These are phyloP conservation scores for Nymphalis polychloros DNA, from an alignment of 2,888 invertebrate genomes.

Conservation along the genomic window DNA sequence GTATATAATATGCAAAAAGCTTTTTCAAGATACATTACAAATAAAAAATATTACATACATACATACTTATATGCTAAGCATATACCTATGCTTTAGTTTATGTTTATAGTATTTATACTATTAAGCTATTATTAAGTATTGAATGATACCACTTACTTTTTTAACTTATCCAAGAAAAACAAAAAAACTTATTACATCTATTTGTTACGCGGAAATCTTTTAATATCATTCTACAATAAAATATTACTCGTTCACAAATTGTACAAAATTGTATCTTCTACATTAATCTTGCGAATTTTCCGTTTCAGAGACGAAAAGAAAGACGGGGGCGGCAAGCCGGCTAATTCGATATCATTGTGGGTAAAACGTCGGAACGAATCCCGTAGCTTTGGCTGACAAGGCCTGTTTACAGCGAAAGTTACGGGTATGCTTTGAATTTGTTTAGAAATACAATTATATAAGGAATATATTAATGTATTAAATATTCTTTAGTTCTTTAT, in stretches of 20 bases:
- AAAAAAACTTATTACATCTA: background rate
- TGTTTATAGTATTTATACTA: no score
- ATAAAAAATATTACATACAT: no score
- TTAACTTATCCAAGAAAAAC: background rate
- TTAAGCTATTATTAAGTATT: no score
- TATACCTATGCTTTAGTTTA: no score
- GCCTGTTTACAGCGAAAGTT: conserved; percentile 12
- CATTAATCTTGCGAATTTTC: conserved; percentile 62
- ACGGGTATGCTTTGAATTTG: background rate
- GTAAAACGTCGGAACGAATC: conserved; percentile 63
- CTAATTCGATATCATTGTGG: conserved; percentile 67
- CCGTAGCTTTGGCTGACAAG: conserved; percentile 45
- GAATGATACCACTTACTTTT: no score
- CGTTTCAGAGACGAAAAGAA: conserved; percentile 50
- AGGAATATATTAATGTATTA: background rate
- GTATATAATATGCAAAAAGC: no score
- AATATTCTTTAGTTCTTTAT: background rate
- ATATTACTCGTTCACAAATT: conserved; percentile 48
- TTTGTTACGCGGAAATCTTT: background rate
- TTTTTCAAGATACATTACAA: no score
- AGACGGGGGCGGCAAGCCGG: conserved; percentile 60
- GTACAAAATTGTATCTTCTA: conserved; percentile 60
- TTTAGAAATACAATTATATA: background rate
- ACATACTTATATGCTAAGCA: no score
- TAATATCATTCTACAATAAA: background rate